phyloP scores from a whole-genome alignment of 2,113 vertebrate species.

The Numida meleagris region DNA sequence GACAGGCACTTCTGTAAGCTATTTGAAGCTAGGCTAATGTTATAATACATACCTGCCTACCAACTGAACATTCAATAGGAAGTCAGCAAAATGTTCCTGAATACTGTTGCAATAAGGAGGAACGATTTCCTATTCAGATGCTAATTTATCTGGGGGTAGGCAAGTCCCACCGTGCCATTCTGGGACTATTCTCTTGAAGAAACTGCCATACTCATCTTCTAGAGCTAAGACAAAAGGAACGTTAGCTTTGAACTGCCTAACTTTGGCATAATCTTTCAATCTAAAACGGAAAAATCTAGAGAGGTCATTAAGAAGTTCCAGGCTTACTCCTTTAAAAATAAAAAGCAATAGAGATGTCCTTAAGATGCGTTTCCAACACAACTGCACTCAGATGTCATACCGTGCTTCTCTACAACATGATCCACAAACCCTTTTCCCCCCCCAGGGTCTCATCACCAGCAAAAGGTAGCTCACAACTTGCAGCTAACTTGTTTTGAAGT shows the following conservation, averaged over 20 bases:
- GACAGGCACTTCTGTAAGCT: constrained; percentile 24
- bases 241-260: not conserved
- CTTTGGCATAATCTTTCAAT: not conserved
- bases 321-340: not conserved
- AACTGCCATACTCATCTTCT: not conserved
- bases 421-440: not conserved
- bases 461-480: not conserved
- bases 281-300: not conserved
- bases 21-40: not conserved
- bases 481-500: not conserved
- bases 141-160: not conserved
- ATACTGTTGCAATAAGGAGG: not conserved
- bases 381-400: not conserved
- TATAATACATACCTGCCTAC: constrained; percentile 16
- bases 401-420: accelerated
- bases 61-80: not conserved
- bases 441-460: not conserved
- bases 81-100: not conserved
- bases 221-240: not conserved
- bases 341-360: not conserved
- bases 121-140: not conserved
- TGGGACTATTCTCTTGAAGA: not conserved
- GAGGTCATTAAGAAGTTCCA: not conserved
- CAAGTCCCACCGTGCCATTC: not conserved
- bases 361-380: accelerated